A percentile compares a stretch with the other conserved stretches of the same genome.
Conservation (phyloP, 2,888 invertebrate genomes). For the Hypomecis punctinalis region DNA sequence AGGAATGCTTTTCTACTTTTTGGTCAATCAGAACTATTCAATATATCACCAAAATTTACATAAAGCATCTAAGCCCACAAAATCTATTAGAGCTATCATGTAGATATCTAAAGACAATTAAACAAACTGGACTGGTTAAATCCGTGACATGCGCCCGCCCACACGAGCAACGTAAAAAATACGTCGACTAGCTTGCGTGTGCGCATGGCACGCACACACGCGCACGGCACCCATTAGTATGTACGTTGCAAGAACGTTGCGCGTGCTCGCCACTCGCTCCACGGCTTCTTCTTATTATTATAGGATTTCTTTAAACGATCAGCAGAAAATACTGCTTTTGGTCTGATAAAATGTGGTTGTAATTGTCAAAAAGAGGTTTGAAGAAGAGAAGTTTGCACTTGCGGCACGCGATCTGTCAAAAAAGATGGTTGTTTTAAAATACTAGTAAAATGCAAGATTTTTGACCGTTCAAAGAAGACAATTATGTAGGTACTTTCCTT, state of each 20-base stretch:
- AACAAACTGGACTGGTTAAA: slow-evolving; percentile 72
- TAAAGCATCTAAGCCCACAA: slow-evolving; percentile 44
- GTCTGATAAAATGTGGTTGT: no score
- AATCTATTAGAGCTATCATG: slow-evolving; percentile 61
- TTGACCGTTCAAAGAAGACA: no score
- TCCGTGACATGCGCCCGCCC: slow-evolving; percentile 80
- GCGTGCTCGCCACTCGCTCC: slow-evolving; percentile 84
- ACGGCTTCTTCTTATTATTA: slow-evolving; percentile 82
- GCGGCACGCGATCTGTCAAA: no score
- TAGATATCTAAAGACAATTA: slow-evolving; percentile 75
- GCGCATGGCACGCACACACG: slow-evolving; percentile 59
- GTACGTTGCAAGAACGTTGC: slow-evolving; percentile 72
- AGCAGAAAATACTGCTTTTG: no score
- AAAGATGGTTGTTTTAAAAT: no score
- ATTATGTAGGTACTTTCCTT: no score
- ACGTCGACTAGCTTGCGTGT: slow-evolving; percentile 55
- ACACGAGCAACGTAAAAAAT: slow-evolving; percentile 72
- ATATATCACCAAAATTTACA: slow-evolving; percentile 6
- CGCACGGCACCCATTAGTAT: slow-evolving; percentile 71
- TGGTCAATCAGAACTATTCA: background rate
- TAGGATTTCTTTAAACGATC: no score
- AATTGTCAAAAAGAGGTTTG: no score
- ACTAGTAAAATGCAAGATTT: no score
- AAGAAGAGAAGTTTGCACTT: no score
- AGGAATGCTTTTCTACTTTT: no score